These are phyloP conservation scores for Ectobius pallidus DNA, from an alignment of 2,888 invertebrate genomes.

Conservation along the genomic window DNA sequence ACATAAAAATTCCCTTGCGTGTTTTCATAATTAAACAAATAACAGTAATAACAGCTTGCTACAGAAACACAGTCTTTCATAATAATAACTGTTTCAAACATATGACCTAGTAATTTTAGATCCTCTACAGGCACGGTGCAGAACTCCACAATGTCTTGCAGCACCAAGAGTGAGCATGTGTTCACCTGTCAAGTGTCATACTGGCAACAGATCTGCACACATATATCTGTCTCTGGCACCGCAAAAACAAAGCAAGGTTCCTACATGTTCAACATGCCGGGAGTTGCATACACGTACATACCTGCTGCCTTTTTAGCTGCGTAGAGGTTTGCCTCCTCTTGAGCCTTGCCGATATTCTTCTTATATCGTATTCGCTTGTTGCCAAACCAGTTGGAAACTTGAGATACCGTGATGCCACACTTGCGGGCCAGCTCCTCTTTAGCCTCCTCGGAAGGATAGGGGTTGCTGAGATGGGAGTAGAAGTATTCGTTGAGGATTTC, in stretches of 20 bases:
- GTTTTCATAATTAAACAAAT: no score
- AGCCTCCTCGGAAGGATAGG: constrained; percentile 99
- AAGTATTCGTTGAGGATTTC: constrained; percentile 99
- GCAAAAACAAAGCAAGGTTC: no score
- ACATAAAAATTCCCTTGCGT: no score
- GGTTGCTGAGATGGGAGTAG: constrained; percentile 99
- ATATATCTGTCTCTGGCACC: neutral
- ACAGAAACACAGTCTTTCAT: no score
- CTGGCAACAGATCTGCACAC: constrained; percentile 20
- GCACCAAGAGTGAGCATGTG: neutral
- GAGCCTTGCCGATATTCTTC: constrained; percentile 99
- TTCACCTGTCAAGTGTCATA: constrained; percentile 19
- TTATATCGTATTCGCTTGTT: constrained; percentile 99
- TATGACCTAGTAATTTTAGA: no score
- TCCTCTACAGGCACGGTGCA: no score
- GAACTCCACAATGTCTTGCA: no score
- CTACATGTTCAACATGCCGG: no score
- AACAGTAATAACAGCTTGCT: no score
- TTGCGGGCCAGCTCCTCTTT: constrained; percentile 99
- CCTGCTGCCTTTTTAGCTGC: constrained; percentile 97
- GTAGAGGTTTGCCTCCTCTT: constrained; percentile 98
- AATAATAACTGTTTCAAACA: no score
- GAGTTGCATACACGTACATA: constrained; percentile 50
- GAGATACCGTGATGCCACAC: constrained; percentile 97
- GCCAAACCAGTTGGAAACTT: constrained; percentile 99